Evolutionary conservation across 2,888 invertebrate genomes (phyloP).

Genomic region (Diarsia brunnea): DNA sequence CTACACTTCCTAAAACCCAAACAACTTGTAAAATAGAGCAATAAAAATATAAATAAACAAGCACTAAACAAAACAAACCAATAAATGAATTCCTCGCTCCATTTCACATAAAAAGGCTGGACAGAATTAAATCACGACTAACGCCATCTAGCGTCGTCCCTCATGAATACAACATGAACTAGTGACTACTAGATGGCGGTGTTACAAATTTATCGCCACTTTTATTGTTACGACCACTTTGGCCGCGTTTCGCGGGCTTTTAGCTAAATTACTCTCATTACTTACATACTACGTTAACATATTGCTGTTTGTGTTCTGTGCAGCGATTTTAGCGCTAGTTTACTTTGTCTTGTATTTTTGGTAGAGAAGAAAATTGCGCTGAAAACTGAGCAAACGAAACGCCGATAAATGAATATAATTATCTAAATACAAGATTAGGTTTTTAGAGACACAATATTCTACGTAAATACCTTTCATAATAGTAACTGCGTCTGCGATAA

Average conservation of each 20-base stretch:
- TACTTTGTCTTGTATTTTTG: conserved; percentile 20
- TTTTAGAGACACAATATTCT: background rate
- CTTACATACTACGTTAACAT: conserved; percentile 79
- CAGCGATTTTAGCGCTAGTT: conserved; percentile 63
- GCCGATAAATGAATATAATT: background rate
- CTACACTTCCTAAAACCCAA: background rate
- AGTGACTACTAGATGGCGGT: conserved; percentile 82
- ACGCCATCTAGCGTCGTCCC: conserved; percentile 83
- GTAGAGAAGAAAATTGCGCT: background rate
- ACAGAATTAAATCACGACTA: conserved; percentile 85
- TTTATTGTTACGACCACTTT: conserved; percentile 83
- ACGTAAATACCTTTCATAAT: background rate
- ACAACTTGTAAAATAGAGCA: conserved; percentile 47
- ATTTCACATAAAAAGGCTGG: conserved; percentile 57
- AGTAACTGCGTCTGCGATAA: too few relatives aligned
- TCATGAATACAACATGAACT: conserved; percentile 86
- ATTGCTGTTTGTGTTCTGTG: conserved; percentile 64
- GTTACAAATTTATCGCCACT: conserved; percentile 81
- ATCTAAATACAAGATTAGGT: background rate
- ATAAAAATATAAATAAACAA: conserved; percentile 33
- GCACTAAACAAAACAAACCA: conserved; percentile 50
- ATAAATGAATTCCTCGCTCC: conserved; percentile 57
- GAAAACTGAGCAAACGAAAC: background rate
- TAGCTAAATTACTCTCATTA: conserved; percentile 85
- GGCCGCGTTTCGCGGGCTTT: conserved; percentile 82